phyloP scores from a whole-genome alignment of 2,113 vertebrate species.

The Datnioides undecimradiatus region DNA sequence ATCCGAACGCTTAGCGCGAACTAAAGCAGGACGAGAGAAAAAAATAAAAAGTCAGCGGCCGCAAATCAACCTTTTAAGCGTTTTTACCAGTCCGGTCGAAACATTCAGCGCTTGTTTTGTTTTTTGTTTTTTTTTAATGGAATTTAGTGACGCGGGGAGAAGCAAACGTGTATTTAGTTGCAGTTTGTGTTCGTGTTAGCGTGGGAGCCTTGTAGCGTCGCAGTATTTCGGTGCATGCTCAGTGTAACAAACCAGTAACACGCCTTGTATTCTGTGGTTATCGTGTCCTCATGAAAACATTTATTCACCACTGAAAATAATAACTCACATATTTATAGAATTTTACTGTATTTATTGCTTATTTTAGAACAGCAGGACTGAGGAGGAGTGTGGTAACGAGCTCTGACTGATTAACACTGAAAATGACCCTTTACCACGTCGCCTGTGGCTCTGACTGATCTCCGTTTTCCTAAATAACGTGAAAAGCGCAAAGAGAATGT shows the following conservation, averaged over 20 bases:
- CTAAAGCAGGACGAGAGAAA: too few species aligned
- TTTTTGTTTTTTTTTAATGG: too few species aligned
- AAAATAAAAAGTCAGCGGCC: neutral
- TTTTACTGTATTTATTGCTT: constrained; percentile 37
- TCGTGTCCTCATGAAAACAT: constrained; percentile 3
- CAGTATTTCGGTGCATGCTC: constrained; percentile 36
- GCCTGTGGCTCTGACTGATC: neutral
- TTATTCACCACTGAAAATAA: constrained; percentile 46
- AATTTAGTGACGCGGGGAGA: neutral
- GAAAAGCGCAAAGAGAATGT: too few species aligned
- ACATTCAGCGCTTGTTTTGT: too few species aligned
- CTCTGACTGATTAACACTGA: neutral
- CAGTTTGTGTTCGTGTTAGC: neutral
- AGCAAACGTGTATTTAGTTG: neutral
- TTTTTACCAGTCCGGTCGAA: neutral
- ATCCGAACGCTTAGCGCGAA: neutral
- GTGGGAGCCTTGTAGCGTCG: constrained; percentile 3
- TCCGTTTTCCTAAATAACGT: neutral
- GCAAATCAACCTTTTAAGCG: neutral
- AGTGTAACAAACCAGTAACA: constrained; percentile 28
- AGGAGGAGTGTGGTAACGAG: neutral
- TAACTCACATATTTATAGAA: constrained; percentile 13
- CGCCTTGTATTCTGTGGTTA: neutral
- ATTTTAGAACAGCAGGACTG: neutral
- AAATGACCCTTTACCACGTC: neutral